Percentiles rank a stretch among this genome's conserved stretches.
These are phyloP conservation scores for Vanacampus margaritifer DNA, from an alignment of 2,113 vertebrate species.

Conservation along the genomic window DNA sequence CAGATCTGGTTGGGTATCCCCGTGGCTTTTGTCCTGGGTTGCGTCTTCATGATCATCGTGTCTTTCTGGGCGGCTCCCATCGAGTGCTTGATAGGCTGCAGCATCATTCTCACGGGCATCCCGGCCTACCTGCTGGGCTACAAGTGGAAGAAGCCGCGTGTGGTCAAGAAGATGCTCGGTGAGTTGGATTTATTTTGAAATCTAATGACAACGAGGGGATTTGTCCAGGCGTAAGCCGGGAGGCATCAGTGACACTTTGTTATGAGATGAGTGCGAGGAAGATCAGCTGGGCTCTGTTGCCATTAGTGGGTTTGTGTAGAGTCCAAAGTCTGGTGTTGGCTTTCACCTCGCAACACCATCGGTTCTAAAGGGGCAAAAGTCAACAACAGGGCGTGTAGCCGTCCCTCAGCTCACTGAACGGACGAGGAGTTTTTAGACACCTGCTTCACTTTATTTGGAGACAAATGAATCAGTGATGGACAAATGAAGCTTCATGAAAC, in stretches of 20 bases:
- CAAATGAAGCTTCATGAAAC: too few relatives aligned
- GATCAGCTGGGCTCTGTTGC: constrained; percentile 23
- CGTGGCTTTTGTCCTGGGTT: constrained; percentile 66
- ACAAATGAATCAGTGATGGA: too few relatives aligned
- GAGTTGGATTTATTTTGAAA: constrained; percentile 34
- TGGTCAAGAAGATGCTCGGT: constrained; percentile 68
- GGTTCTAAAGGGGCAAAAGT: neutral
- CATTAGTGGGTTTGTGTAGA: constrained; percentile 21
- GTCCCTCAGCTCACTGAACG: neutral
- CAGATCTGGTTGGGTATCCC: constrained; percentile 67
- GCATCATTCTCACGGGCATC: constrained; percentile 72
- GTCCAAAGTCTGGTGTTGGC: neutral
- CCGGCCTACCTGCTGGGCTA: constrained; percentile 72
- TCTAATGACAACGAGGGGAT: constrained; percentile 16
- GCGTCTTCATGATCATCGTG: constrained; percentile 71
- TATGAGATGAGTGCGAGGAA: constrained; percentile 32
- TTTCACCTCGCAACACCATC: constrained; percentile 1
- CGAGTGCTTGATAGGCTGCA: constrained; percentile 64
- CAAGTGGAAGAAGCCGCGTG: constrained; percentile 73
- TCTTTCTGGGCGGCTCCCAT: constrained; percentile 75
- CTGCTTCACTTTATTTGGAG: neutral
- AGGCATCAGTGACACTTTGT: constrained; percentile 31
- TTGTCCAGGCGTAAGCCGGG: constrained; percentile 17
- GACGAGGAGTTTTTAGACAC: neutral
- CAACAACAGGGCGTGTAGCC: neutral